These are phyloP conservation scores for Thripadectes ignobilis DNA, from an alignment of 2,797 vertebrate species.

Conservation along the genomic window DNA sequence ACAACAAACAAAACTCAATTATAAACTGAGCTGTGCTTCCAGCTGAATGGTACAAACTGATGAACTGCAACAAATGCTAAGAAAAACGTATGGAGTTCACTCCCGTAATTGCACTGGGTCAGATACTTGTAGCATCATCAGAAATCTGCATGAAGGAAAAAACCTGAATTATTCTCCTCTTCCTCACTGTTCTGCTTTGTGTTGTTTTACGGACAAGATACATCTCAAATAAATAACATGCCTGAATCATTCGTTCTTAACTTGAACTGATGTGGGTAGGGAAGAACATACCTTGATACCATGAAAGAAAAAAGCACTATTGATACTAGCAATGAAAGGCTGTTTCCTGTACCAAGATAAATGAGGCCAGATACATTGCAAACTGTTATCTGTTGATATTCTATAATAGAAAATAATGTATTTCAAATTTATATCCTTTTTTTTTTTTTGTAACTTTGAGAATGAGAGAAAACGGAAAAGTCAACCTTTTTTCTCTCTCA, in stretches of 20 bases:
- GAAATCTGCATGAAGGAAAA: neutral
- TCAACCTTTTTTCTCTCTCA: neutral
- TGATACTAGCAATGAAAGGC: neutral
- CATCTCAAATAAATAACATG: neutral
- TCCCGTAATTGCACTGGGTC: slow-evolving; percentile 14
- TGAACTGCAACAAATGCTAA: slow-evolving; percentile 37
- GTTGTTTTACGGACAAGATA: neutral
- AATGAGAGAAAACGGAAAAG: neutral
- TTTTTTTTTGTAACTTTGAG: neutral
- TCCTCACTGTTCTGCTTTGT: neutral
- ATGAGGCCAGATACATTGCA: neutral
- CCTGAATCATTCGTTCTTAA: neutral
- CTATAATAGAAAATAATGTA: neutral
- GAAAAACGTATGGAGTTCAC: neutral
- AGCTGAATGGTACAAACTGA: slow-evolving; percentile 12
- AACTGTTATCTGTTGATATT: neutral
- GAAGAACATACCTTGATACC: neutral
- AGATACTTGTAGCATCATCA: slow-evolving; percentile 50
- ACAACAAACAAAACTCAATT: slow-evolving; percentile 30
- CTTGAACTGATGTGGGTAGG: neutral
- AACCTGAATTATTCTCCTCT: neutral
- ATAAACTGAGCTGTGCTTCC: slow-evolving; percentile 21
- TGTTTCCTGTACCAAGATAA: neutral
- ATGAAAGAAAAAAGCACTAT: neutral
- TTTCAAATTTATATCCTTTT: neutral